phyloP scores from a whole-genome alignment of 1,140 invertebrate species.

The Hyles vespertilio region DNA sequence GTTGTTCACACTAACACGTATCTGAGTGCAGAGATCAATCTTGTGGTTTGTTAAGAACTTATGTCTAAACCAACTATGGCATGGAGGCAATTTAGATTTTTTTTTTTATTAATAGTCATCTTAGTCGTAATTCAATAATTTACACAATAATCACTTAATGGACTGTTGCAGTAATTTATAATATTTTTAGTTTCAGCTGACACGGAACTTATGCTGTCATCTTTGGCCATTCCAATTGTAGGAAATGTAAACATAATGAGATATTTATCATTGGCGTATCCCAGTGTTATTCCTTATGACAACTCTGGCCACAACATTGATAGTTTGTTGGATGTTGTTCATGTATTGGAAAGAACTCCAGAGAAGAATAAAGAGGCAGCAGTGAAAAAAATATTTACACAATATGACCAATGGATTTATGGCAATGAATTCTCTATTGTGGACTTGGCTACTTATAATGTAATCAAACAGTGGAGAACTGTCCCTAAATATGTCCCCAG shows the following conservation, averaged over 20 bases:
- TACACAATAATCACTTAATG: slow-evolving; percentile 1
- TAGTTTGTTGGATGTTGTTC: slow-evolving; percentile 79
- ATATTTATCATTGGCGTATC: slow-evolving; percentile 65
- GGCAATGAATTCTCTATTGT: slow-evolving; percentile 70
- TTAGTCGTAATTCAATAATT: too few relatives aligned
- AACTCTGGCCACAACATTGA: slow-evolving; percentile 63
- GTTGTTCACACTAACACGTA: too few relatives aligned
- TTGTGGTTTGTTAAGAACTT: too few relatives aligned
- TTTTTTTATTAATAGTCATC: too few relatives aligned
- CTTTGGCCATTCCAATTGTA: slow-evolving; percentile 58
- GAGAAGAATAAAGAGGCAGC: slow-evolving; percentile 52
- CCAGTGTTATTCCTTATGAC: slow-evolving; percentile 54
- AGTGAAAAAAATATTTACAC: slow-evolving; percentile 44
- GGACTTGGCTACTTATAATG: slow-evolving; percentile 79
- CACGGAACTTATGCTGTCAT: slow-evolving; percentile 67
- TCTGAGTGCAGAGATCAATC: too few relatives aligned
- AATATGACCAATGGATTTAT: slow-evolving; percentile 47
- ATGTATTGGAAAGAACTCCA: slow-evolving; percentile 63
- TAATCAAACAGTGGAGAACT: slow-evolving; percentile 72
- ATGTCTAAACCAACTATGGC: too few relatives aligned
- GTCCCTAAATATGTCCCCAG: slow-evolving; percentile 47
- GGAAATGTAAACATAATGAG: slow-evolving; percentile 77
- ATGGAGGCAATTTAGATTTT: too few relatives aligned
- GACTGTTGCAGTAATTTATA: slow-evolving; percentile 5
- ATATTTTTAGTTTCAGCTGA: slow-evolving; percentile 72